phyloP scores from a whole-genome alignment of 2,113 vertebrate species.

The Elaphurus davidianus region DNA sequence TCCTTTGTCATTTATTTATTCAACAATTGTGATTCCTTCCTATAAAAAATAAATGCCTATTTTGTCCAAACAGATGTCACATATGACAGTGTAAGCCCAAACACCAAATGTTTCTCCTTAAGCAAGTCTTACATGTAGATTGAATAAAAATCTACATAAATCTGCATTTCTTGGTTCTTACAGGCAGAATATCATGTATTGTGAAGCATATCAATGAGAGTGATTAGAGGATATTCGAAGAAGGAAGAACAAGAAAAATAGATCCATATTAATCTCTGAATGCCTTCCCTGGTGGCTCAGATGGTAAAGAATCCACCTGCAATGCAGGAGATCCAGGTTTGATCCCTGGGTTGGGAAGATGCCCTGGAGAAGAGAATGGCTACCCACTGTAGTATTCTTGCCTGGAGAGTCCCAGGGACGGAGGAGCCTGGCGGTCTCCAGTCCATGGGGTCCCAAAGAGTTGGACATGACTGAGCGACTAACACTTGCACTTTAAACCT shows the following conservation, averaged over 20 bases:
- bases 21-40: not conserved
- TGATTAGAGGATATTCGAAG: not conserved
- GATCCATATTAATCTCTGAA: not conserved
- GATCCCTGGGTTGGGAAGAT: not conserved
- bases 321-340: not conserved
- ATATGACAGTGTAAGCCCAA: not conserved
- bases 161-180: not conserved
- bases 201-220: not conserved
- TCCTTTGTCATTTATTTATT: conserved; percentile 1
- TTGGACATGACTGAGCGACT: accelerated
- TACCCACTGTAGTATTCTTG: not conserved
- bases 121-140: not conserved
- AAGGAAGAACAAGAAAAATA: not conserved
- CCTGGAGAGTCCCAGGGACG: not conserved
- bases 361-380: not conserved
- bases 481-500: not conserved
- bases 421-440: not conserved
- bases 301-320: not conserved
- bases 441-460: not conserved
- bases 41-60: not conserved
- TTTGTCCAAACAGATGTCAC: not conserved
- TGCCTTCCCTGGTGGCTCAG: not conserved
- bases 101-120: not conserved
- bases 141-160: not conserved
- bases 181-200: not conserved